These are phyloP conservation scores for Hoplodrina ambigua DNA, from an alignment of 2,888 invertebrate genomes.

Conservation along the genomic window DNA sequence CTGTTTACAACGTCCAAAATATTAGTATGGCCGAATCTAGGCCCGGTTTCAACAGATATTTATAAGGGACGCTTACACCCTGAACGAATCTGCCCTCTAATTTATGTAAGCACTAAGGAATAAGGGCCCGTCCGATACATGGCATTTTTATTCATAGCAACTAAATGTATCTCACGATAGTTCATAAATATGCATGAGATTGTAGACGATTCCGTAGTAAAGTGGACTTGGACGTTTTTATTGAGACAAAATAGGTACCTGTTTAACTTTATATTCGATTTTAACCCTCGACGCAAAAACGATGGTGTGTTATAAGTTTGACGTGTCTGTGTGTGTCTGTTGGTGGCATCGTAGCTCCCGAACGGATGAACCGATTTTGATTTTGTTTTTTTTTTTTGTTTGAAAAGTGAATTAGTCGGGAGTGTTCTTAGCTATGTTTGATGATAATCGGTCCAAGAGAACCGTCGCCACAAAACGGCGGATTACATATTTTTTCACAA, in stretches of 20 bases:
- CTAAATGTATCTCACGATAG: constrained; percentile 34
- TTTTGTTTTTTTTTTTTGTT: too few relatives aligned
- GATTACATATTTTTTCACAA: too few relatives aligned
- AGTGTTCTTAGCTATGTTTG: too few relatives aligned
- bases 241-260: not conserved
- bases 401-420: too few relatives aligned
- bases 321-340: too few relatives aligned
- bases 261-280: too few relatives aligned
- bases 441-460: too few relatives aligned
- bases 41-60: constrained; percentile 38
- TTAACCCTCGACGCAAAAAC: too few relatives aligned
- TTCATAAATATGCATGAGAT: constrained; percentile 38
- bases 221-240: not conserved
- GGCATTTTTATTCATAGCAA: constrained; percentile 40
- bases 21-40: constrained; percentile 24
- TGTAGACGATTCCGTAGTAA: constrained; percentile 2
- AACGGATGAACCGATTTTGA: too few relatives aligned
- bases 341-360: too few relatives aligned
- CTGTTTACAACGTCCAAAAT: constrained; percentile 33
- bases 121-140: constrained; percentile 20
- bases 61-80: constrained; percentile 37
- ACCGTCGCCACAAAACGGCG: too few relatives aligned
- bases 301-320: too few relatives aligned
- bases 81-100: constrained; percentile 21
- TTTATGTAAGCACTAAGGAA: constrained; percentile 44